phyloP scores from a whole-genome alignment of 2,888 invertebrate genomes.

The Megamerina dolium region DNA sequence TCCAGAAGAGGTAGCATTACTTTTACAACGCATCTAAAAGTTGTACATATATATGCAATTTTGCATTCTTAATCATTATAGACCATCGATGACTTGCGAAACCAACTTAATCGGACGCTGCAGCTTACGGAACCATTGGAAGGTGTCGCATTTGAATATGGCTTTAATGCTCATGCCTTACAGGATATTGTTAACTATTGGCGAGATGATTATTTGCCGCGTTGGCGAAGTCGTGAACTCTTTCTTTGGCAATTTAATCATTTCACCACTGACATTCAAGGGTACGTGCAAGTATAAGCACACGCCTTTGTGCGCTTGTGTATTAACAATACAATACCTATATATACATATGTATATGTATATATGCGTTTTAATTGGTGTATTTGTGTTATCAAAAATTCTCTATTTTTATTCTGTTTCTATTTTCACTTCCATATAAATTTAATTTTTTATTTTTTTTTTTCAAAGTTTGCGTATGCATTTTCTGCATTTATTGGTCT shows the following conservation, averaged over 20 bases:
- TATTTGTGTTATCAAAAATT: constrained; percentile 4
- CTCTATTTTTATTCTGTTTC: no score
- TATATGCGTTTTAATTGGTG: neutral
- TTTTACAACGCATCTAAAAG: constrained; percentile 10
- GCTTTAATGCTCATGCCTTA: constrained; percentile 68
- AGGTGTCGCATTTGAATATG: constrained; percentile 66
- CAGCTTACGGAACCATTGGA: constrained; percentile 58
- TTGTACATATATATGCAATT: neutral
- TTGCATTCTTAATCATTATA: constrained; percentile 25
- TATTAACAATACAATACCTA: constrained; percentile 1
- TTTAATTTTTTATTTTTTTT: constrained; percentile 1
- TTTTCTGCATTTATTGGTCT: constrained; percentile 61
- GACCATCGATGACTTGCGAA: constrained; percentile 56
- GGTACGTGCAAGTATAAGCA: constrained; percentile 44
- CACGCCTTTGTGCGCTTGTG: neutral
- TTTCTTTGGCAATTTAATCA: constrained; percentile 70
- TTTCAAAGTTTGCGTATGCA: constrained; percentile 54
- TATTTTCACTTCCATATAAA: no score
- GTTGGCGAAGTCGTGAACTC: constrained; percentile 62
- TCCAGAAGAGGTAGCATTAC: constrained; percentile 30
- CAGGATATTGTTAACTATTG: constrained; percentile 69
- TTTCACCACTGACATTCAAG: constrained; percentile 68
- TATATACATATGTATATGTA: no score
- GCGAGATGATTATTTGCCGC: constrained; percentile 66
- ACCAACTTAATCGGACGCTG: constrained; percentile 52